Percentiles rank a stretch among this genome's conserved stretches.
phyloP scores from a whole-genome alignment of 2,888 invertebrate species.

The Eledona agricola region DNA sequence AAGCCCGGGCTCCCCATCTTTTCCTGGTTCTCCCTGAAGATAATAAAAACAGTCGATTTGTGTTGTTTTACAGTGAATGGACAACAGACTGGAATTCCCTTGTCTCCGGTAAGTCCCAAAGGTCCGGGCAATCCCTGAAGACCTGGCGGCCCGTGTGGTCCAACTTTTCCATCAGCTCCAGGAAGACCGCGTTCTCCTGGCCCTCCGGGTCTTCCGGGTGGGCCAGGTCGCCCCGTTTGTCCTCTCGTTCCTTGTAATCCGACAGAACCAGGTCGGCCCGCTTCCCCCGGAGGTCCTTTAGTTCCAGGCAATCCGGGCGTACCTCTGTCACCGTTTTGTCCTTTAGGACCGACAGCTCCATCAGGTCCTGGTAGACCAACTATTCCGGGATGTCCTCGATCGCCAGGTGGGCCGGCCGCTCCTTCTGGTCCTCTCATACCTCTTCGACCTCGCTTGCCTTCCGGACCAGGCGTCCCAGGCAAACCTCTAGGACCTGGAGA shows the following conservation, averaged over 20 bases:
- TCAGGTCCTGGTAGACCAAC: conserved; percentile 80
- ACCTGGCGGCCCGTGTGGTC: conserved; percentile 83
- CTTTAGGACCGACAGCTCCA: conserved; percentile 79
- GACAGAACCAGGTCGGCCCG: conserved; percentile 68
- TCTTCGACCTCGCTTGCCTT: conserved; percentile 84
- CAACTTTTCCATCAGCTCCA: conserved; percentile 86
- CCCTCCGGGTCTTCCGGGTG: conserved; percentile 74
- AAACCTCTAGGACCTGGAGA: conserved; percentile 77
- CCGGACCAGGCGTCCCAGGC: conserved; percentile 77
- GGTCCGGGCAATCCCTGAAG: conserved; percentile 82
- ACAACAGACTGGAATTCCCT: conserved; percentile 76
- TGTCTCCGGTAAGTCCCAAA: conserved; percentile 80
- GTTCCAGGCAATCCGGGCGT: conserved; percentile 70
- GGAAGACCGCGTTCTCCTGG: conserved; percentile 78
- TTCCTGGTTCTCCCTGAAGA: conserved; percentile 77
- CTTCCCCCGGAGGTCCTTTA: conserved; percentile 70
- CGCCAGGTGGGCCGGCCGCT: conserved; percentile 75
- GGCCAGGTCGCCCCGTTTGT: conserved; percentile 74
- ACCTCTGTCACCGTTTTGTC: conserved; percentile 77
- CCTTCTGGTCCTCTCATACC: conserved; percentile 82
- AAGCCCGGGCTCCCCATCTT: conserved; percentile 80
- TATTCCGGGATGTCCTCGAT: conserved; percentile 73
- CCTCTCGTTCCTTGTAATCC: conserved; percentile 71
- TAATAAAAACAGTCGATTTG: conserved; percentile 10
- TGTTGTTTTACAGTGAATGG: too few relatives aligned